Evolutionary conservation across 2,797 vertebrate species (phyloP), one percentile per base, ranked within the genome.

Genomic region (Lacerta viridis): DNA sequence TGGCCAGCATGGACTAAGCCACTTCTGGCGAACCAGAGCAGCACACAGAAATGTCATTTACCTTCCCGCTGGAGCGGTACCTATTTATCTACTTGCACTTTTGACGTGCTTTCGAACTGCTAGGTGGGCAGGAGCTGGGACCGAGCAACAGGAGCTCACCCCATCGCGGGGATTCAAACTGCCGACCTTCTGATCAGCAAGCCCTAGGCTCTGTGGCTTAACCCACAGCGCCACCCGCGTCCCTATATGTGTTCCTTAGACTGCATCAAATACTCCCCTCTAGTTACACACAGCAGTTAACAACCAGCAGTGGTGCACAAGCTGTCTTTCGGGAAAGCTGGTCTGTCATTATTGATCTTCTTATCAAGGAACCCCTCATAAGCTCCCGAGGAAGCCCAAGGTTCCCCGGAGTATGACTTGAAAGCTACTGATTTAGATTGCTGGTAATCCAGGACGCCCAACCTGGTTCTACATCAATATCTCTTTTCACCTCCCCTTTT

Each of bases 401-500:
- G 6, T 72, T 72, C 27, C 46, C 66, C 15, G 17, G 68, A 72
- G 80, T 66, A 84, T 18, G 7, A 17, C 74, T 36, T 80, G 33
- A 41, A 79, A 78, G 80, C 41, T 33, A 23, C 41, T 55, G 33
- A 76, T 77, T 83, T 61, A 50, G 41, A 27, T 75, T 55, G 66
- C n/a, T 20, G n/a, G 25, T 74, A 85, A 79, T 36, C 41, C 33
- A 50, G 78, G 17, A 3, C 59, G 20, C 10, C 15, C n/a, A 64
- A n/a, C 72, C 41, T 18, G 29, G 46, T 83, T 77, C n/a, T 41
- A 55, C 39, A 46, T 85, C 36, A 74, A 11, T 82, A 64, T 50
- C 18, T 46, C 25, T 39, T 82, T 39, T 69, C 61, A 85, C 29
- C 25, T 85, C 33, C 50, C 66, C 43, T 82, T 77, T 86, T 59